Percentiles rank a stretch among this genome's conserved stretches.
These are phyloP conservation scores for Ophioninae sp. DNA, from an alignment of 2,888 invertebrate species.

Conservation along the genomic window DNA sequence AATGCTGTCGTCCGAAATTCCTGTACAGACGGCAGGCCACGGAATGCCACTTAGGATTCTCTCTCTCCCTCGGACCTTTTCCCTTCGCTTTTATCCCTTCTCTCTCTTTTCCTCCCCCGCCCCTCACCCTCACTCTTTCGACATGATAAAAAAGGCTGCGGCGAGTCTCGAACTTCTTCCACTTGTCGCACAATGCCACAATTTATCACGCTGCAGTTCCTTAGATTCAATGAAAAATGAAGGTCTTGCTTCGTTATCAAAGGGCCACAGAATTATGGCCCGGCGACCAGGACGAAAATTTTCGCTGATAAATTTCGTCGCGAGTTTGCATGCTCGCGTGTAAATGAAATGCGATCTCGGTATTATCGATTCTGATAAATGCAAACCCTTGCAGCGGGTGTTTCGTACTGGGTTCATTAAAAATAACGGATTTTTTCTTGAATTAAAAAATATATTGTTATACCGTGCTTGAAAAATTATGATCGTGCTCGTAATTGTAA, in stretches of 20 bases:
- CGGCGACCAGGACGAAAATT: constrained; percentile 1
- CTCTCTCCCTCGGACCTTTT: not conserved
- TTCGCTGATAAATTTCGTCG: constrained; percentile 13
- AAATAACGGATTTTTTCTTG: not conserved
- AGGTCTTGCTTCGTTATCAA: constrained; percentile 39
- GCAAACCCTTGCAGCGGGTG: not conserved
- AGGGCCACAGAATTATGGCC: constrained; percentile 12
- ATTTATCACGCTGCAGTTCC: constrained; percentile 40
- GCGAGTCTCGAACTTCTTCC: not conserved
- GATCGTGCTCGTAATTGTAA: not conserved
- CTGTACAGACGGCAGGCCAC: constrained; percentile 67
- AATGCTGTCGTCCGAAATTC: constrained; percentile 77
- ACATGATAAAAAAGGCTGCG: constrained; percentile 4
- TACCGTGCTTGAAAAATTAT: not conserved
- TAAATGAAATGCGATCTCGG: constrained; percentile 22
- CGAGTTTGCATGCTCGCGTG: constrained; percentile 26
- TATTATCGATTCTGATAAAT: constrained; percentile 12
- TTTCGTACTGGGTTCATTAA: not conserved
- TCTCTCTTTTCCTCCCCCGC: constrained; percentile 5
- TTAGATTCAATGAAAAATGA: constrained; percentile 32
- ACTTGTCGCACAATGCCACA: constrained; percentile 7
- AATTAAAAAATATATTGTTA: not conserved
- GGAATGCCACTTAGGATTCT: constrained; percentile 67
- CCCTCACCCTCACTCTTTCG: not conserved
- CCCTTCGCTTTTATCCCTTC: not conserved